These are phyloP conservation scores for Sinocyclocheilus maitianheensis DNA, from an alignment of 2,113 vertebrate genomes.

Conservation along the genomic window DNA sequence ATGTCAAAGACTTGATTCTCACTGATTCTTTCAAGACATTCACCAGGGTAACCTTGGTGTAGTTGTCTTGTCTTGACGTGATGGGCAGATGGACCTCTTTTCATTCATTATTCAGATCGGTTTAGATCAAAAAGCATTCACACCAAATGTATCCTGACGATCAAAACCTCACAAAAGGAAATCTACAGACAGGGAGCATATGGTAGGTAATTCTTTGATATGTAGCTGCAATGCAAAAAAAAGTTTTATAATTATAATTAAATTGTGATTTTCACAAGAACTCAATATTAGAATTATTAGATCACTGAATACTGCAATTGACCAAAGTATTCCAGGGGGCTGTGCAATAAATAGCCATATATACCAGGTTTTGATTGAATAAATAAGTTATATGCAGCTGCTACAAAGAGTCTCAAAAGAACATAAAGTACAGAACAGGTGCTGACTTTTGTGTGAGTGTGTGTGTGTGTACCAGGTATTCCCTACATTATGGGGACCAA, in stretches of 20 bases:
- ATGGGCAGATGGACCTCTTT: constrained; percentile 15
- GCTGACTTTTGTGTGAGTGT: background rate
- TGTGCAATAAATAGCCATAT: background rate
- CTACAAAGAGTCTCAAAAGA: background rate
- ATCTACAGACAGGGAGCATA: background rate
- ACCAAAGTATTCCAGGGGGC: background rate
- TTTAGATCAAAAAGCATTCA: constrained; percentile 32
- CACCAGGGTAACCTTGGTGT: background rate
- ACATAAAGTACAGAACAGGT: background rate
- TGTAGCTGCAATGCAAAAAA: background rate
- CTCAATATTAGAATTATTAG: background rate
- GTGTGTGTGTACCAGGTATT: too few relatives aligned
- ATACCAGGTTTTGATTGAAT: background rate
- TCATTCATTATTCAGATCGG: constrained; percentile 32
- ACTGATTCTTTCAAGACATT: background rate
- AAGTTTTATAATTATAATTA: too few relatives aligned
- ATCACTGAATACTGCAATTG: background rate
- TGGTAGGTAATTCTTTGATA: too few relatives aligned
- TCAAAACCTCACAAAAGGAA: background rate
- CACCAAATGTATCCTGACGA: background rate
- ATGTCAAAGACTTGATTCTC: constrained; percentile 14
- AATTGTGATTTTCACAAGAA: background rate
- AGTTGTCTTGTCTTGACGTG: constrained; percentile 8
- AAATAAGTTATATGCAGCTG: background rate
- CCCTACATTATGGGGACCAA: too few relatives aligned